Evolutionary conservation across 1,140 invertebrate genomes (phyloP).

Genomic region (Gonatopus flavifemur): DNA sequence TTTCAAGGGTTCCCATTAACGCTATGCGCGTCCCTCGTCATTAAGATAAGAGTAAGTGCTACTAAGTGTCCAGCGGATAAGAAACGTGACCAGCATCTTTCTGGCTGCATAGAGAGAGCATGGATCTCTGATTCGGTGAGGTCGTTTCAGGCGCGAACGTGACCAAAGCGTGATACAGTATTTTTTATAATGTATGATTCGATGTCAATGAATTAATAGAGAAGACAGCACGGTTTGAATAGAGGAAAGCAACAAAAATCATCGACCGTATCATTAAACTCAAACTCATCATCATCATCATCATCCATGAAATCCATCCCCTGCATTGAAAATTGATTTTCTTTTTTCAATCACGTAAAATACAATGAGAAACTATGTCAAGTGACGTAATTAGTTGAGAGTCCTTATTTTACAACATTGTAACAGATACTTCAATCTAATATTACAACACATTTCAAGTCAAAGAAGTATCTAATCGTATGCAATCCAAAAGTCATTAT

Average conservation of each 20-base stretch:
- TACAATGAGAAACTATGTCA: no score
- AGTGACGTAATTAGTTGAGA: no score
- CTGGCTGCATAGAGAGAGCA: slow-evolving; percentile 34
- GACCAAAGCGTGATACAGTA: background rate
- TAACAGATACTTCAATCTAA: no score
- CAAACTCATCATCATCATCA: background rate
- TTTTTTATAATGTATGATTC: no score
- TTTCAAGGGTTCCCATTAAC: slow-evolving; percentile 57
- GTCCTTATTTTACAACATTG: no score
- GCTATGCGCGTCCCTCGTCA: slow-evolving; percentile 54
- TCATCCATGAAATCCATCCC: background rate
- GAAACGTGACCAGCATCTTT: slow-evolving; percentile 39
- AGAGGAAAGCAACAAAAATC: slow-evolving; percentile 4
- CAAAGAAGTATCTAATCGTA: slow-evolving; percentile 11
- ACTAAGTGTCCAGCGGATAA: slow-evolving; percentile 59
- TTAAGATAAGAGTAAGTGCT: slow-evolving; percentile 61
- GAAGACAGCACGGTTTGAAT: no score
- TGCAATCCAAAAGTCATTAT: no score
- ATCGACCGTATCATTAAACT: slow-evolving; percentile 4
- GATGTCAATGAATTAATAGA: no score
- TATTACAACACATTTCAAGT: no score
- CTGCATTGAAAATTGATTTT: slow-evolving; percentile 4
- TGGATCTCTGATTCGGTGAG: no score
- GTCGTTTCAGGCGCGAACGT: background rate
- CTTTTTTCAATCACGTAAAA: no score